A percentile compares a stretch with the other conserved stretches of the same genome.
These are phyloP conservation scores for Hirudinaria manillensis DNA, from an alignment of 2,888 invertebrate genomes.

Conservation along the genomic window DNA sequence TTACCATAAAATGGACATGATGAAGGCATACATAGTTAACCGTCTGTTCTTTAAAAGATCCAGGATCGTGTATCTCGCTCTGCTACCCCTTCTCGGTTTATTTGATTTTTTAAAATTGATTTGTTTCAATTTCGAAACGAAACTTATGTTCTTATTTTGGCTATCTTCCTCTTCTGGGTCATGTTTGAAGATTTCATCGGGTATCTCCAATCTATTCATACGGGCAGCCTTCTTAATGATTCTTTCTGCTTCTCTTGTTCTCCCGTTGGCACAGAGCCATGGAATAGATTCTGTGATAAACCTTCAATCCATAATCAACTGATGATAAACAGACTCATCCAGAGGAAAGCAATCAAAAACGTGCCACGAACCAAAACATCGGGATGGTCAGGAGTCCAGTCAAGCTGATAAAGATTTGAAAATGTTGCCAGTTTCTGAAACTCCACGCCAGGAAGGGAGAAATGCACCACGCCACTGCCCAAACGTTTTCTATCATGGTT, in stretches of 20 bases:
- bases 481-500: conserved; percentile 39
- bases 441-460: conserved; percentile 42
- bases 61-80: conserved; percentile 40
- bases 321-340: neutral
- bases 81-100: neutral
- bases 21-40: conserved; percentile 38
- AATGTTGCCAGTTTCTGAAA: conserved; percentile 42
- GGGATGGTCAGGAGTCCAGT: conserved; percentile 38
- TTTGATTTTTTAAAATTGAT: neutral
- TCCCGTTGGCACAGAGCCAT: conserved; percentile 41
- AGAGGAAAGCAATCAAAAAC: no score
- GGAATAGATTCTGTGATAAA: conserved; percentile 41
- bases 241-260: conserved; percentile 37
- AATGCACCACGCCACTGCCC: conserved; percentile 41
- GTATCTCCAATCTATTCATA: conserved; percentile 38
- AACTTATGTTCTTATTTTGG: neutral
- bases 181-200: conserved; percentile 37
- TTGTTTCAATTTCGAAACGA: neutral
- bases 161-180: neutral
- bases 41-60: conserved; percentile 38
- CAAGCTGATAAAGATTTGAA: conserved; percentile 40
- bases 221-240: conserved; percentile 40
- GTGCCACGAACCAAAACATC: conserved; percentile 38
- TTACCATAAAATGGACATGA: conserved; percentile 42
- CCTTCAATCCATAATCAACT: conserved; percentile 33